Base-by-base conservation (phyloP, 2,888 invertebrate genomes). In the Hirudinaria manillensis region DNA sequence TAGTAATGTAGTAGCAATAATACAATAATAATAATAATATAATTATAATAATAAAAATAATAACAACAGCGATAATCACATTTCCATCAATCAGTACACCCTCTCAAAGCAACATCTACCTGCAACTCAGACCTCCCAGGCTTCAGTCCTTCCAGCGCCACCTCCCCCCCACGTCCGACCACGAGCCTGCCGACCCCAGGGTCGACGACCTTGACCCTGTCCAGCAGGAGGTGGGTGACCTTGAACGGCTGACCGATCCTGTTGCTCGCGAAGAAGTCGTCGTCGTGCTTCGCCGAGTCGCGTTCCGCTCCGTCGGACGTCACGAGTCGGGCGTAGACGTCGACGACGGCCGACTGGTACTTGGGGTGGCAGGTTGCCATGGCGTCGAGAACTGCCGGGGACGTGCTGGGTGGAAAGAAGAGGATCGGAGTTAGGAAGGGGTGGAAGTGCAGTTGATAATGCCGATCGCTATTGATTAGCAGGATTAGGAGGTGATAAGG, bases 121-220 rank as follows among this genome's bases (percentile, higher is more conserved):
- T 72, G 72, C 13, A 76, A 21, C 3, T 73, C 67, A 29, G 96
- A 94, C 66, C 93, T 88, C 19, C 96, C 97, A 80, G 92, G 91
- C 71, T 92, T 91, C 27, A 92, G 89, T 4, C 96, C 96, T 85
- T 94, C 93, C 51, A 97, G 88, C 38, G 93, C 90, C 75, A 73
- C 73, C 2, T 21, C 21, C 1, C 2, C 36, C n/a, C 65, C 73
- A 2, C 34, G 55, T 3, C 45, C 24, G 3, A 32, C 29, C 34
- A 72, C 7, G 4, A 56, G 36, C 32, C 68, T 2, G 24, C 32
- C 73, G 6, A 73, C 36, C 1, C 21, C n/a, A 4, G 65, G 36
- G 32, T 73, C 34, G 2, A n/a, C 24, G 16, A 73, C 36, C 13
- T 27, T 65, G 19, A 73, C 10, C 24, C 65, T 55, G 65, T 73